These are phyloP conservation scores for Galago senegalensis DNA, from an alignment of 2,797 vertebrate species.

Conservation along the genomic window DNA sequence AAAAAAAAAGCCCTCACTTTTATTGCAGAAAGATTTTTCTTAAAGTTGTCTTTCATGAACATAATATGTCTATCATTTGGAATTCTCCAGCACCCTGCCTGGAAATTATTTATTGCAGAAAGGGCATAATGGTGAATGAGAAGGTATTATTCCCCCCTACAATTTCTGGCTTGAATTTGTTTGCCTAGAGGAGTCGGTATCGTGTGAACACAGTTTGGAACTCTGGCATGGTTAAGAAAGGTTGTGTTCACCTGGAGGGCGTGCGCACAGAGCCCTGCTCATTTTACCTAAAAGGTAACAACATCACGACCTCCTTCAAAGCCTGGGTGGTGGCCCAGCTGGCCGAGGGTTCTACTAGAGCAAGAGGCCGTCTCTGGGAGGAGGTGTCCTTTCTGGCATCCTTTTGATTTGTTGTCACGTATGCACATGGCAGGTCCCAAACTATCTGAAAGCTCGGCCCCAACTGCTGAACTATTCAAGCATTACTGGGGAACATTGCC, in stretches of 20 bases:
- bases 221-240: neutral
- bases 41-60: slow-evolving; percentile 89
- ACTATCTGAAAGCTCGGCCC: neutral
- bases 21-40: slow-evolving; percentile 89
- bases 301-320: fast-evolving
- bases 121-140: slow-evolving; percentile 65
- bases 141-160: slow-evolving; percentile 76
- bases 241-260: neutral
- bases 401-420: neutral
- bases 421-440: fast-evolving
- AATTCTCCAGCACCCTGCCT: slow-evolving; percentile 84
- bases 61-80: slow-evolving; percentile 87
- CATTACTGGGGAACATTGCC: neutral
- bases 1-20: slow-evolving; percentile 76
- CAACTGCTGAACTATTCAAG: neutral
- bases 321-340: neutral
- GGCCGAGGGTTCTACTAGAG: fast-evolving
- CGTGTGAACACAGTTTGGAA: neutral
- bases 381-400: neutral
- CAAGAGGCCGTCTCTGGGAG: neutral
- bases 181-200: slow-evolving; percentile 67
- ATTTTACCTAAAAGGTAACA: neutral
- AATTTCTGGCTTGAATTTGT: slow-evolving; percentile 78
- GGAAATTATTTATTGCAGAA: slow-evolving; percentile 84
- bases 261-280: fast-evolving